phyloP scores from a whole-genome alignment of 1,140 invertebrate genomes.

The Nixonia krombeini region DNA sequence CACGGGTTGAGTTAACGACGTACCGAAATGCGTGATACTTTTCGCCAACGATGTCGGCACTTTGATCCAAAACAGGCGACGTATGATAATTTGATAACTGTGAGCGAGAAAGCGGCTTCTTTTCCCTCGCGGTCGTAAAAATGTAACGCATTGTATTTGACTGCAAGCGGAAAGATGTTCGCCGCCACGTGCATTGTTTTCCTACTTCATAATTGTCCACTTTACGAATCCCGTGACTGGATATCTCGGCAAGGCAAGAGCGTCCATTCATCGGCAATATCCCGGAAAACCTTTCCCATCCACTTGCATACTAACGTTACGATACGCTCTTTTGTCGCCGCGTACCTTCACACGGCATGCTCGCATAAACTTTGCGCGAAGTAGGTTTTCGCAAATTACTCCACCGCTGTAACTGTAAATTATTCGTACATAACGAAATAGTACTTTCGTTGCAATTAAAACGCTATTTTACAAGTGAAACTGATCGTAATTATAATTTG shows the following conservation, averaged over 20 bases:
- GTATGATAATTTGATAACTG: constrained; percentile 1
- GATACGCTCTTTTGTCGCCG: no score
- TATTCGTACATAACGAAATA: no score
- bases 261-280: not conserved
- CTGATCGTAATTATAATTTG: no score
- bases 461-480: no score
- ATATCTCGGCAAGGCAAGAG: no score
- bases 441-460: no score
- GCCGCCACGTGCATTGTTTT: constrained; percentile 28
- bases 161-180: constrained; percentile 49
- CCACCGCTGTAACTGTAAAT: no score
- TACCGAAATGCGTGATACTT: not conserved
- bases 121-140: constrained; percentile 39
- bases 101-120: constrained; percentile 10
- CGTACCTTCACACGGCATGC: no score
- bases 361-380: no score
- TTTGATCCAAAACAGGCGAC: not conserved
- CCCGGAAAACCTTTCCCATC: not conserved
- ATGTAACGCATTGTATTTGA: constrained; percentile 49
- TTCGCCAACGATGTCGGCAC: not conserved
- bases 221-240: not conserved
- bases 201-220: constrained; percentile 12
- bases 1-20: not conserved
- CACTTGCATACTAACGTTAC: no score
- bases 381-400: no score